Evolutionary conservation across 2,797 vertebrate genomes (phyloP).

Genomic region (Jordanella pulchra): DNA sequence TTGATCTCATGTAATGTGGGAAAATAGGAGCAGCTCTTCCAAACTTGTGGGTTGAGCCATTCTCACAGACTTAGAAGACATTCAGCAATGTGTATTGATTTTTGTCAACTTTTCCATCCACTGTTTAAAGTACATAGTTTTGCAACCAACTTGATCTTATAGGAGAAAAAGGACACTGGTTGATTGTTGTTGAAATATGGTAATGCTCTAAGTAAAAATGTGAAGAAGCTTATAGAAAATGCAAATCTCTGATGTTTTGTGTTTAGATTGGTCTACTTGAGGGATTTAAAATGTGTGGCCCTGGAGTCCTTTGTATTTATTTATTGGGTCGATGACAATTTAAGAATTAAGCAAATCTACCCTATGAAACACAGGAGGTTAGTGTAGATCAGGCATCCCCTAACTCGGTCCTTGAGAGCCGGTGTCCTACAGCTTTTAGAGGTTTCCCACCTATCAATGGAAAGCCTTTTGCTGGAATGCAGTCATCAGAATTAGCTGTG

Average conservation of each 20-base stretch:
- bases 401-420: too few species aligned
- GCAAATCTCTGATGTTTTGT: not conserved
- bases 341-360: not conserved
- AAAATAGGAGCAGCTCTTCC: slow-evolving; percentile 48
- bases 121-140: slow-evolving; percentile 33
- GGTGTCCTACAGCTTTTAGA: too few species aligned
- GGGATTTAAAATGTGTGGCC: not conserved
- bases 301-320: not conserved
- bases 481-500: too few species aligned
- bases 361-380: too few species aligned
- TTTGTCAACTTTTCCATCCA: slow-evolving; percentile 21
- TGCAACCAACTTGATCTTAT: slow-evolving; percentile 31
- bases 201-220: not conserved
- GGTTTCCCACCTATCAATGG: too few species aligned
- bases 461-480: too few species aligned
- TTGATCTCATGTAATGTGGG: slow-evolving; percentile 38
- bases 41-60: slow-evolving; percentile 42
- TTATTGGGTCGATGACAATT: not conserved
- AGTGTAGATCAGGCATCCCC: too few species aligned
- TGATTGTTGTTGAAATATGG: not conserved
- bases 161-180: not conserved
- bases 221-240: not conserved
- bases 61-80: slow-evolving; percentile 52
- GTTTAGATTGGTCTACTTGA: not conserved
- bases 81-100: slow-evolving; percentile 25